Conservation (phyloP, 2,888 invertebrate genomes). For the Psylliodes chrysocephalus region DNA sequence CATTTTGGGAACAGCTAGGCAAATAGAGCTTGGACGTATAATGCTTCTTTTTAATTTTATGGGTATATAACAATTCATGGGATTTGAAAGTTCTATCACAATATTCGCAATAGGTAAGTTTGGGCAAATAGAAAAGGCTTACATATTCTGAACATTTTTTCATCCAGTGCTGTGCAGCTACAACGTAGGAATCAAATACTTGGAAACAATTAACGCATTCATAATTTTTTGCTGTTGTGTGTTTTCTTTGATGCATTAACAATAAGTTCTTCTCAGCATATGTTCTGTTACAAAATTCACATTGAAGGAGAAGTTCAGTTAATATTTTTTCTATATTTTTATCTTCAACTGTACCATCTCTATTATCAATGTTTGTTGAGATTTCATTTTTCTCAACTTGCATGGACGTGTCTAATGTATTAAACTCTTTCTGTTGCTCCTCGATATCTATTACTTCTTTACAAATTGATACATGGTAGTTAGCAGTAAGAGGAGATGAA, state of each 20-base stretch:
- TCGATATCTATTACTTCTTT: slow-evolving; percentile 41
- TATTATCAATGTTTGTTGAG: slow-evolving; percentile 18
- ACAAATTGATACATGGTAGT: slow-evolving; percentile 55
- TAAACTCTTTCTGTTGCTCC: slow-evolving; percentile 19
- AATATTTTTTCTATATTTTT: slow-evolving; percentile 58
- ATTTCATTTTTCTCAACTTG: slow-evolving; percentile 1
- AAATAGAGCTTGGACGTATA: slow-evolving; percentile 62
- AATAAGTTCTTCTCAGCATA: slow-evolving; percentile 67
- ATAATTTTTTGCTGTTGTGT: slow-evolving; percentile 64
- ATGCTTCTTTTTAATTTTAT: slow-evolving; percentile 68
- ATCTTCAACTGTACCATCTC: slow-evolving; percentile 22
- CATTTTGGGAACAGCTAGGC: slow-evolving; percentile 30
- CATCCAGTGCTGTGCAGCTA: slow-evolving; percentile 69
- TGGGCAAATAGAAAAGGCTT: slow-evolving; percentile 64
- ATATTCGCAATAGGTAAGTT: slow-evolving; percentile 63
- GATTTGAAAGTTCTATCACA: slow-evolving; percentile 67
- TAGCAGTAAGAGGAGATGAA: slow-evolving; percentile 57
- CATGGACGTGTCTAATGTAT: no score
- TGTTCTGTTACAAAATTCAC: slow-evolving; percentile 71
- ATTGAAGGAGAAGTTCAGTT: slow-evolving; percentile 67
- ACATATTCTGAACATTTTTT: slow-evolving; percentile 63
- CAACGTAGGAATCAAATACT: slow-evolving; percentile 66
- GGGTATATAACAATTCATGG: slow-evolving; percentile 67
- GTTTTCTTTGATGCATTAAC: slow-evolving; percentile 62
- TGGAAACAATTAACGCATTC: slow-evolving; percentile 64